phyloP scores from a whole-genome alignment of 1,140 invertebrate genomes.

The Acromyrmex charruanus region DNA sequence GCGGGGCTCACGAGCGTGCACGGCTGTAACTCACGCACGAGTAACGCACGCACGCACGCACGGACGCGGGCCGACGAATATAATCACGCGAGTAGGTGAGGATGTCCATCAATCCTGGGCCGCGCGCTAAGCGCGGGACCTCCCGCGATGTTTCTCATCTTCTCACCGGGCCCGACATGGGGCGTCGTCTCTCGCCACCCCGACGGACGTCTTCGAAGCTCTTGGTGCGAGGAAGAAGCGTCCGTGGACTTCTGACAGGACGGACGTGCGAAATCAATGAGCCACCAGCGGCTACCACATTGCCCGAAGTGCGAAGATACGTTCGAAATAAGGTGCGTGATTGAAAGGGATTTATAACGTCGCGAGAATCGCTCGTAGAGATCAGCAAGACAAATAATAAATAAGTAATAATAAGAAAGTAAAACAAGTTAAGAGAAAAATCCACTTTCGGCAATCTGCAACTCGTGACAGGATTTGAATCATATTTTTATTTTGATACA shows the following conservation, averaged over 20 bases:
- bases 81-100: conserved; percentile 75
- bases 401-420: not conserved
- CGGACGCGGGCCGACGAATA: conserved; percentile 65
- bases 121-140: conserved; percentile 75
- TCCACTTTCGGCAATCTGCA: not conserved
- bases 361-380: not conserved
- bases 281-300: conserved; percentile 58
- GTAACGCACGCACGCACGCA: conserved; percentile 4
- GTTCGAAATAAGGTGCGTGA: conserved; percentile 39
- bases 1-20: conserved; percentile 17
- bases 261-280: conserved; percentile 61
- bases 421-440: not conserved
- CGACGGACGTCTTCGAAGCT: conserved; percentile 2
- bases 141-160: conserved; percentile 84
- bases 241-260: conserved; percentile 48
- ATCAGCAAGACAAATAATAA: conserved; percentile 25
- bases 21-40: not conserved
- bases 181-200: conserved; percentile 62
- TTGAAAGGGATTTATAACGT: conserved; percentile 1
- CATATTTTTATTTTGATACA: not conserved
- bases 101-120: conserved; percentile 83
- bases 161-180: conserved; percentile 75
- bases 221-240: conserved; percentile 42
- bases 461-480: not conserved
- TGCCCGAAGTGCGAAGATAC: conserved; percentile 26